Conservation (phyloP, 2,888 invertebrate species). For the Eupeodes latifasciatus region DNA sequence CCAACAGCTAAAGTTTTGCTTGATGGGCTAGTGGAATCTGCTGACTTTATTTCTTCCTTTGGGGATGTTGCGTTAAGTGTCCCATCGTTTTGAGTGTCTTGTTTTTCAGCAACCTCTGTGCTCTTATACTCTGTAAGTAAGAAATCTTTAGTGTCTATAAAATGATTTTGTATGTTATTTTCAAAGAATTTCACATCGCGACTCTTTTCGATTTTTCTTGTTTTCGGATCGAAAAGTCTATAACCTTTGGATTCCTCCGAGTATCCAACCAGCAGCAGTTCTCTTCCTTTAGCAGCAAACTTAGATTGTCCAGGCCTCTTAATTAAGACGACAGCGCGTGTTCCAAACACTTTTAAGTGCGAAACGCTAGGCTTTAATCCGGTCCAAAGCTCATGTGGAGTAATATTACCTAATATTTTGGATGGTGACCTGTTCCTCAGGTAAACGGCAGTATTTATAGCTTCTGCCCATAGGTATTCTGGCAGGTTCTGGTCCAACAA, state of each 20-base stretch:
- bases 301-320: background rate
- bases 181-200: slow-evolving; percentile 28
- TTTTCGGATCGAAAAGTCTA: slow-evolving; percentile 3
- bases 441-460: too few relatives aligned
- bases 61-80: background rate
- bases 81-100: background rate
- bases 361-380: background rate
- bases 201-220: slow-evolving; percentile 1
- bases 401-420: too few relatives aligned
- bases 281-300: background rate
- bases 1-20: too few relatives aligned
- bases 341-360: background rate
- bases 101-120: background rate
- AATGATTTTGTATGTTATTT: background rate
- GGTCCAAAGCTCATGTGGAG: too few relatives aligned
- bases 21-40: too few relatives aligned
- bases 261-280: slow-evolving; percentile 38
- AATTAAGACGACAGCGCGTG: background rate
- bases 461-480: too few relatives aligned
- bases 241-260: slow-evolving; percentile 39
- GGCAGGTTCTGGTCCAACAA: too few relatives aligned
- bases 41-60: background rate
- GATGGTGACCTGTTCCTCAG: too few relatives aligned
- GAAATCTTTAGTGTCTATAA: slow-evolving; percentile 2
- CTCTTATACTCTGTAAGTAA: slow-evolving; percentile 1